phyloP scores from a whole-genome alignment of 1,140 invertebrate species.

The Chelonus insularis region DNA sequence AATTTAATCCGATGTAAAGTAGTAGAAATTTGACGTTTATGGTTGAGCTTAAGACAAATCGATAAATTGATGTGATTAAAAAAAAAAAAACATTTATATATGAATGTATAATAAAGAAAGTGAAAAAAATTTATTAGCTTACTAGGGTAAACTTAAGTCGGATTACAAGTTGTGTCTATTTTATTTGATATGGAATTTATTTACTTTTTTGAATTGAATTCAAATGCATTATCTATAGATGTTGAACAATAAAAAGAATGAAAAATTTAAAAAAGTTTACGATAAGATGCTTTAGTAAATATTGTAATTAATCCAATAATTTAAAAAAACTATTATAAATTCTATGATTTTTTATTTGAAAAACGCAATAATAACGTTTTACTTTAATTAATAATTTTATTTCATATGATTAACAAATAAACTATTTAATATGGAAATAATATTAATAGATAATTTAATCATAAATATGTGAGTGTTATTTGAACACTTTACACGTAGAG shows the following conservation, averaged over 20 bases:
- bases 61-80: conserved; percentile 36
- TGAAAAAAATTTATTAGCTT: conserved; percentile 34
- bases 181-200: no score
- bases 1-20: conserved; percentile 43
- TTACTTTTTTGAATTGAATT: no score
- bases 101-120: neutral
- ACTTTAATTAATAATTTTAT: no score
- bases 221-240: no score
- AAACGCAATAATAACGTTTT: no score
- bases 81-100: no score
- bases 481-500: conserved; percentile 48
- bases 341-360: no score
- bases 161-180: conserved; percentile 44
- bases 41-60: conserved; percentile 33
- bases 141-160: conserved; percentile 40
- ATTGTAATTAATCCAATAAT: no score
- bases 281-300: no score
- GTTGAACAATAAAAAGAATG: no score
- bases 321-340: no score
- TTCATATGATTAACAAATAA: neutral
- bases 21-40: conserved; percentile 37
- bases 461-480: conserved; percentile 45
- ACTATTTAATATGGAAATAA: conserved; percentile 14
- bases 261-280: no score
- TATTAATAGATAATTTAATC: conserved; percentile 25